Percentiles rank a stretch among this genome's conserved stretches.
These are phyloP conservation scores for Bombycilla garrulus DNA, from an alignment of 2,113 vertebrate species.

Conservation along the genomic window DNA sequence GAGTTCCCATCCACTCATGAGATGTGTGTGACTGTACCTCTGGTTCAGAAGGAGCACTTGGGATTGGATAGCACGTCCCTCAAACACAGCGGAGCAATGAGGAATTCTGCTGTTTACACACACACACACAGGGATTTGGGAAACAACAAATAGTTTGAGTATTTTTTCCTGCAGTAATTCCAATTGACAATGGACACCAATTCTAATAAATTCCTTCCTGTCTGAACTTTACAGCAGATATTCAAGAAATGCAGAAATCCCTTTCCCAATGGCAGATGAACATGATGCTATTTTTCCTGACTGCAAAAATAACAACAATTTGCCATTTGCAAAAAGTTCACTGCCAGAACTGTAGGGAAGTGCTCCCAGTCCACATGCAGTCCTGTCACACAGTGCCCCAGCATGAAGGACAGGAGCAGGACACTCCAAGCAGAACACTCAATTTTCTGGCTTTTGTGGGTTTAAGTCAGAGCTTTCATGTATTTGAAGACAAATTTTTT, in stretches of 20 bases:
- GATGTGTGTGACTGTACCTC: not conserved
- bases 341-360: not conserved
- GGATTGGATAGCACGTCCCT: not conserved
- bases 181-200: not conserved
- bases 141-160: not conserved
- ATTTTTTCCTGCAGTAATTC: not conserved
- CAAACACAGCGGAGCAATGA: not conserved
- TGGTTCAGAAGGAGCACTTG: not conserved
- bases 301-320: not conserved
- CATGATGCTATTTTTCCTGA: not conserved
- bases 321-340: not conserved
- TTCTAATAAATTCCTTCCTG: not conserved
- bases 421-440: not conserved
- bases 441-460: conserved; percentile 67
- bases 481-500: conserved; percentile 66
- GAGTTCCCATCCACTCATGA: not conserved
- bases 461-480: conserved; percentile 74
- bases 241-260: not conserved
- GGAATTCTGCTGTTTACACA: not conserved
- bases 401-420: not conserved
- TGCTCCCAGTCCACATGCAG: not conserved
- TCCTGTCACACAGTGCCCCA: not conserved
- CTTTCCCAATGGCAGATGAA: not conserved
- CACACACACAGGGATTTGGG: not conserved
- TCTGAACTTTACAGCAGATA: not conserved